Base-by-base conservation (phyloP, 2,797 vertebrate genomes). In the Chanos chanos region DNA sequence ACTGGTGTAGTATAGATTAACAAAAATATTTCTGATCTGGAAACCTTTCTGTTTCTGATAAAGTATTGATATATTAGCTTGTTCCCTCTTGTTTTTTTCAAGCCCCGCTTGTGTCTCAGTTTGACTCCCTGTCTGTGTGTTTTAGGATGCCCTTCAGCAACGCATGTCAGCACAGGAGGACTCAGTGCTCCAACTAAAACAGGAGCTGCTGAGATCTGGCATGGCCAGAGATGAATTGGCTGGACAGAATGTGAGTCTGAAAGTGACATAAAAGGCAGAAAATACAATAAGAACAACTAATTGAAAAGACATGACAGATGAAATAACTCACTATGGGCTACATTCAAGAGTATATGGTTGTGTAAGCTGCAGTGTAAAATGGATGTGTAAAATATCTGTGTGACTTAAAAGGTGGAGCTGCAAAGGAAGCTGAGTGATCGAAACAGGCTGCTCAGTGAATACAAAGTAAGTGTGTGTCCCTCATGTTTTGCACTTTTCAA, bases 181-280 rank as follows among this genome's bases (percentile, higher is more conserved):
- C 4, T 79, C 91, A 1, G 92, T 99, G 22, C 92, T 99, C 80
- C 94, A 98, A 82, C 87, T 99, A 30, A 99, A 99, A 84, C 97
- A 99, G 82, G 96, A 99, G 58, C 84, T 98, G 57, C 88, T 99
- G 78, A 89, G 97, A 74, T 87, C 90, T 61, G 94, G 85, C 78
- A 97, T 99, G 94, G 89, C 92, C 87, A 96, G 90, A 84, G 97
- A 99, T 75, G 94, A 99, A 70, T 81, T 99, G 54, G 89, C 91
- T 73, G 94, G 92, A 73, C 95, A 98, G 79, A 98, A 94, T 1
- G 97, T 98, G 81, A 92, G 95, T 86, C 57, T 52, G 59, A 68
- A 49, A 50, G 51, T 1, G 33, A 28, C 37, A 19, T 37, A 40
- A 37, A 66, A n/a, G n/a, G n/a, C n/a, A n/a, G n/a, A n/a, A n/a